Evolutionary conservation across 1,140 invertebrate species (phyloP), one percentile per base, ranked within the genome.

Genomic region (Drosophila persimilis): DNA sequence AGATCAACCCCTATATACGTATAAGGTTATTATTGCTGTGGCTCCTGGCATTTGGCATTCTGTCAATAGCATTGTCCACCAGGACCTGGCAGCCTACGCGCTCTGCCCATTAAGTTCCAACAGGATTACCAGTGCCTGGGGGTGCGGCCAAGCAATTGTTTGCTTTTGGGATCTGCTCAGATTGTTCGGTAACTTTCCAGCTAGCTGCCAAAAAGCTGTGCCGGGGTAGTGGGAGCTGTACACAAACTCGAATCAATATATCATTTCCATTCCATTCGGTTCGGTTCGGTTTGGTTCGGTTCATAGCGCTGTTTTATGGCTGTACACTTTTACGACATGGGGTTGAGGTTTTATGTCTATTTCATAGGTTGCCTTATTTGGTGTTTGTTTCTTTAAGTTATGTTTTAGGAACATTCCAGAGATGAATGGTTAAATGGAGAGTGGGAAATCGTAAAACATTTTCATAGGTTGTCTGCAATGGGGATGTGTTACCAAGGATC

Each of bases 41-140:
- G 60, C 43, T 45, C 22, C 52, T 54, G 74, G 64, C 78, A 31
- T 31, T 26, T 26, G 24, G 24, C 24, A 79, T 69, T 80, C 79
- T 80, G 77, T 80, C 71, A 80, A 77, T 60, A 61, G 57, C 66
- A 79, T 64, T 84, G 80, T 76, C 80, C 75, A 2, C 43, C 46
- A 63, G 61, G 52, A 65, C 55, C 73, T 77, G 57, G 64, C 58
- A 9, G 8, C 31, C 35, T 39, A 39, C 35, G 35, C 69, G 51
- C 50, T 57, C 72, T 71, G 72, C 57, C 35, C 77, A 61, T 58
- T 52, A 64, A 64, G 69, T 86, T 86, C 60, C 81, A 73, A 43
- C 84, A 79, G 83, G 83, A 86, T 86, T 83, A 88, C 65, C 65
- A 39, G 54, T 39, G 57, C 58, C 8, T 47, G 59, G 39, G 50